Evolutionary conservation across 2,888 invertebrate species (phyloP).

Genomic region (Bembecia ichneumoniformis): DNA sequence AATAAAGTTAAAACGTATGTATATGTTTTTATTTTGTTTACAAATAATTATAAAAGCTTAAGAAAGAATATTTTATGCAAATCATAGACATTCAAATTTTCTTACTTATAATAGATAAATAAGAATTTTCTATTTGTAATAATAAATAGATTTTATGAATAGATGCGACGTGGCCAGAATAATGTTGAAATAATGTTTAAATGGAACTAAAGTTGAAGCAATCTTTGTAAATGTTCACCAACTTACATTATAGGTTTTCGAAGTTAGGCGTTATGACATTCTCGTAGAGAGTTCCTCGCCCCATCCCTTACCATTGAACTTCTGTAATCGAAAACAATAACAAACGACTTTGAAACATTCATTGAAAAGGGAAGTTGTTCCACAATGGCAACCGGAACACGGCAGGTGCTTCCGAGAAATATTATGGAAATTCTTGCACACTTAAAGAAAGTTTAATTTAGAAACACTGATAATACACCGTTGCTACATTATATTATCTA

Average conservation of each 20-base stretch:
- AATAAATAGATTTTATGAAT: too few species aligned
- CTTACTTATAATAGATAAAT: too few species aligned
- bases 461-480: not conserved
- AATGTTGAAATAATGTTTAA: too few species aligned
- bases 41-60: too few species aligned
- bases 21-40: too few species aligned
- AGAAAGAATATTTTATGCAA: too few species aligned
- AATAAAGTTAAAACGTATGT: too few species aligned
- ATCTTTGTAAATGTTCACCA: slow-evolving; percentile 8
- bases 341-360: slow-evolving; percentile 61
- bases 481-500: not conserved
- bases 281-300: slow-evolving; percentile 2
- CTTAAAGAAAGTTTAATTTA: not conserved
- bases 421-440: slow-evolving; percentile 8
- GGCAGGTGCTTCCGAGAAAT: slow-evolving; percentile 34
- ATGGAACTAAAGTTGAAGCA: not conserved
- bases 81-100: too few species aligned
- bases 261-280: slow-evolving; percentile 26
- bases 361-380: slow-evolving; percentile 59
- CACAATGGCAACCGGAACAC: slow-evolving; percentile 20
- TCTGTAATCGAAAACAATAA: slow-evolving; percentile 64
- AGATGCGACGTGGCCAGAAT: too few species aligned
- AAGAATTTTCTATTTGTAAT: too few species aligned
- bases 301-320: slow-evolving; percentile 38
- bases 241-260: slow-evolving; percentile 12